phyloP scores from a whole-genome alignment of 2,113 vertebrate species.

The Erinaceus europaeus region DNA sequence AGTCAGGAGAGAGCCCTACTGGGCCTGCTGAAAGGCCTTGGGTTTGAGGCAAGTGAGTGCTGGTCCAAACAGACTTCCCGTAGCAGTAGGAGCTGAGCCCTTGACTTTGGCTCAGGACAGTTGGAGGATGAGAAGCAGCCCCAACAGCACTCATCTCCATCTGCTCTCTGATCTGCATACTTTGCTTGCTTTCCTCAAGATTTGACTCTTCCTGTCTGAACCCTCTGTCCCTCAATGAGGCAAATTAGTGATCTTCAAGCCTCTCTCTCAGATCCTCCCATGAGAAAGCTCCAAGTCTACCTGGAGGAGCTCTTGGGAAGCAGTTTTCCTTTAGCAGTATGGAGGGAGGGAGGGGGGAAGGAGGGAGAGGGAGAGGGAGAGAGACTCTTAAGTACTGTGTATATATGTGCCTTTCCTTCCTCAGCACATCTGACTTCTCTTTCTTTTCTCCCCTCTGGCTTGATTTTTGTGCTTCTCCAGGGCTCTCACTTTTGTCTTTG shows the following conservation, averaged over 20 bases:
- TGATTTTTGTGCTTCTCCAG: neutral
- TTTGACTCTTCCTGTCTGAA: neutral
- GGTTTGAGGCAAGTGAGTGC: neutral
- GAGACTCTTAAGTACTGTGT: neutral
- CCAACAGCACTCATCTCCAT: neutral
- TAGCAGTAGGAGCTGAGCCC: neutral
- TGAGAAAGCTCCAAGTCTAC: neutral
- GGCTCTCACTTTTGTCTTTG: neutral
- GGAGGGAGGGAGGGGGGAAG: no score
- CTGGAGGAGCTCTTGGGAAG: neutral
- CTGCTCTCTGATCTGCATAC: neutral
- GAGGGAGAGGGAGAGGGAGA: no score
- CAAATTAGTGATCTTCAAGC: neutral
- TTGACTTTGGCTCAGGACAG: neutral
- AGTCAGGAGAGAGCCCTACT: neutral
- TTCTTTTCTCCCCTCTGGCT: neutral
- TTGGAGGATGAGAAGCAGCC: neutral
- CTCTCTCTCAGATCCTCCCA: neutral
- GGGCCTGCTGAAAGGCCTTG: neutral
- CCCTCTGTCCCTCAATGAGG: neutral
- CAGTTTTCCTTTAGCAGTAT: neutral
- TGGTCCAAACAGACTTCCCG: neutral
- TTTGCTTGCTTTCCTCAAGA: neutral
- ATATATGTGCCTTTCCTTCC: neutral
- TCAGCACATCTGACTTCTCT: neutral